These are phyloP conservation scores for Apocheima hispidaria DNA, from an alignment of 2,888 invertebrate genomes.

Conservation along the genomic window DNA sequence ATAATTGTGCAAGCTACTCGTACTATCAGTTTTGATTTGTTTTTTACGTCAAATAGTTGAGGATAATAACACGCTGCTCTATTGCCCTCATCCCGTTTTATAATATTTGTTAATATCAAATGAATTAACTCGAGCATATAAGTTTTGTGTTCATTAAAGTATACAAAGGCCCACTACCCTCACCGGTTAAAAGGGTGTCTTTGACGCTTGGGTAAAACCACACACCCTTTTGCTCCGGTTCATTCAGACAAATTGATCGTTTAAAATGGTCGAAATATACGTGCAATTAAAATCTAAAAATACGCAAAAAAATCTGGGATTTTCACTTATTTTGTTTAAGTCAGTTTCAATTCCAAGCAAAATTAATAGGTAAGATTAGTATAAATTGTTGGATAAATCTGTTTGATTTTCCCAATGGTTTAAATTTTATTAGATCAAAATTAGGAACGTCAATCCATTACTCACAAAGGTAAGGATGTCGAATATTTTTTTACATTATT, in stretches of 20 bases:
- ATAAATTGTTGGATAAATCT: not conserved
- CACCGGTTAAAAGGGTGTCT: constrained; percentile 32
- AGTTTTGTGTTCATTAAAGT: constrained; percentile 33
- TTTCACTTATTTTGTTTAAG: not conserved
- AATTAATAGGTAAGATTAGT: not conserved
- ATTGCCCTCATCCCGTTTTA: not conserved
- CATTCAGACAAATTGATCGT: constrained; percentile 36
- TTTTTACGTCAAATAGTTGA: too few relatives aligned
- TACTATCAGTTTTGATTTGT: too few relatives aligned
- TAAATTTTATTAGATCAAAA: constrained; percentile 19
- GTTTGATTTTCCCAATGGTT: not conserved
- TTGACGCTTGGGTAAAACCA: constrained; percentile 26
- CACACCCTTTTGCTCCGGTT: constrained; percentile 34
- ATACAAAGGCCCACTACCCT: constrained; percentile 31
- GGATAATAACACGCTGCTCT: too few relatives aligned
- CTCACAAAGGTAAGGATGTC: constrained; percentile 20
- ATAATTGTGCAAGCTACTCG: too few relatives aligned
- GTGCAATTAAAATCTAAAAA: not conserved
- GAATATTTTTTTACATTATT: constrained; percentile 21
- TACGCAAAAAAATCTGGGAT: too few relatives aligned
- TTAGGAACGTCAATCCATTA: constrained; percentile 43
- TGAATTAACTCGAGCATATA: constrained; percentile 26
- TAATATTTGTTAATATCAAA: constrained; percentile 9
- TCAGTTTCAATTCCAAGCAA: not conserved
- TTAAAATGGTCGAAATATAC: constrained; percentile 19